Percentiles rank a stretch among this genome's conserved stretches.
Conservation (phyloP, 2,797 vertebrate species). For the Oreonectes daqikongensis region DNA sequence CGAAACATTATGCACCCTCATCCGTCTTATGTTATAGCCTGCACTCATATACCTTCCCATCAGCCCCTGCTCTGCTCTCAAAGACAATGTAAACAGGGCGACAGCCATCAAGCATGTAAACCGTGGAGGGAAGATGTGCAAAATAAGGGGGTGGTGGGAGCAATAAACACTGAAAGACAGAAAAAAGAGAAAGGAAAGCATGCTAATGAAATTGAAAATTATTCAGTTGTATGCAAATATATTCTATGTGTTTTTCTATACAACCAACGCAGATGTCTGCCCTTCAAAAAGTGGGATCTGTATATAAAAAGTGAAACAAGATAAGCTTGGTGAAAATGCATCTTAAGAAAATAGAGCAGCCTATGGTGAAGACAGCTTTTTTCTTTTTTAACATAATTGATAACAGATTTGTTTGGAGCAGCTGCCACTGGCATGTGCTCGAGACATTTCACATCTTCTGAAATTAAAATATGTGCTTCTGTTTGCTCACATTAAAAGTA, state of each 20-base stretch:
- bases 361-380: not conserved
- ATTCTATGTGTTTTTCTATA: slow-evolving; percentile 2
- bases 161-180: slow-evolving; percentile 7
- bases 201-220: not conserved
- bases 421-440: not conserved
- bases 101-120: not conserved
- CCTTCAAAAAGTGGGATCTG: slow-evolving; percentile 3
- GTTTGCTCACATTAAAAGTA: not conserved
- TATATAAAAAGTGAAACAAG: slow-evolving; percentile 3
- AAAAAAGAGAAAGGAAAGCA: not conserved
- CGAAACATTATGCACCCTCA: slow-evolving; percentile 33
- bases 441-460: not conserved
- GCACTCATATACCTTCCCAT: slow-evolving; percentile 11
- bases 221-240: slow-evolving; percentile 12
- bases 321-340: slow-evolving; percentile 1
- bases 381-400: not conserved
- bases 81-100: slow-evolving; percentile 24
- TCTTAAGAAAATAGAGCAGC: not conserved
- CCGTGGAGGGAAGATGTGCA: not conserved
- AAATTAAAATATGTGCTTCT: not conserved
- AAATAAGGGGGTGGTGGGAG: not conserved
- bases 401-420: not conserved
- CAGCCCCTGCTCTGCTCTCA: not conserved
- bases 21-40: slow-evolving; percentile 13
- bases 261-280: slow-evolving; percentile 23